Evolutionary conservation across 1,140 invertebrate genomes (phyloP), one percentile per base, ranked within the genome.

Genomic region (Drosophila tsacasi): DNA sequence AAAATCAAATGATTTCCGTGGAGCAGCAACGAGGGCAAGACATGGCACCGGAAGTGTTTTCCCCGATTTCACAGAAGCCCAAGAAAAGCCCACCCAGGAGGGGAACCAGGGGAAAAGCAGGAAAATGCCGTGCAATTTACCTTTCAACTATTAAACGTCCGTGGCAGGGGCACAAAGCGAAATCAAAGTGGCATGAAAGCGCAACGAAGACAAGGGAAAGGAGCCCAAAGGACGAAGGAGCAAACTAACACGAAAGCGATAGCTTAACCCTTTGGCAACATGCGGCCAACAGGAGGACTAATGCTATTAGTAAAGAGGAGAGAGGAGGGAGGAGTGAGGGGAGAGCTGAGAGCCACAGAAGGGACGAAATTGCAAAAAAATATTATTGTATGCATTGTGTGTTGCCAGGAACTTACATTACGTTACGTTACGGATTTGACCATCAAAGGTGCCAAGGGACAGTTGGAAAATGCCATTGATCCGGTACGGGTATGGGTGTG

Each of bases 181-280:
- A 84, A 89, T 87, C 84, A 89, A 87, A 87, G 84, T 87, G 84
- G 84, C 84, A 87, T 87, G 84, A 87, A 87, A 87, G 84, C 84
- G 85, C 85, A 84, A 44, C 65, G 73, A 83, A 79, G 83, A 76
- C 83, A 64, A 66, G 54, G 59, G 64, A 74, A 58, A 76, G 71
- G 72, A 55, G 42, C 21, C 69, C 44, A n/a, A 58, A 37, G 55
- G 50, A 57, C 35, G 54, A 57, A 37, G 60, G 39, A 12, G 47
- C 47, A 50, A 42, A 62, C 49, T 62, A 62, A 77, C 83, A 71
- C 50, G 82, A 76, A 82, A 69, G 69, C 84, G 46, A 87, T 89
- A 67, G 84, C 84, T 87, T 84, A 89, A 81, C 69, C 84, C 84
- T 69, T 84, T 89, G 77, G 73, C 81, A 80, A 89, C 73, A 89